These are phyloP conservation scores for Listronotus oregonensis DNA, from an alignment of 1,140 invertebrate genomes.

Conservation along the genomic window DNA sequence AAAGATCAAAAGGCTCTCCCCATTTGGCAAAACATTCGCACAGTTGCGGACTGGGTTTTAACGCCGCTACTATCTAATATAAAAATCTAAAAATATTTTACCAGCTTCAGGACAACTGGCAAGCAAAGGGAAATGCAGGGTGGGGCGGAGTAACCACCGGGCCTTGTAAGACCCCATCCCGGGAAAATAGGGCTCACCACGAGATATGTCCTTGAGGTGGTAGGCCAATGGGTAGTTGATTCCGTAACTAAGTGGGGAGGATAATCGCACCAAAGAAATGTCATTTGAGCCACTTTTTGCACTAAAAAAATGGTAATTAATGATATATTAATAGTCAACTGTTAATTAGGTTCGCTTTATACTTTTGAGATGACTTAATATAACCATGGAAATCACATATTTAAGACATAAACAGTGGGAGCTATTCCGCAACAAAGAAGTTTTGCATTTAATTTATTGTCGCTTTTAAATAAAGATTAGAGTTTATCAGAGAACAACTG, in stretches of 20 bases:
- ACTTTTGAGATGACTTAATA: too few relatives aligned
- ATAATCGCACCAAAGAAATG: constrained; percentile 63
- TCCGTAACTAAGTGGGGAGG: neutral
- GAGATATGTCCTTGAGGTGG: constrained; percentile 54
- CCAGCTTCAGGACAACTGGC: constrained; percentile 7
- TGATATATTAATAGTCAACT: too few relatives aligned
- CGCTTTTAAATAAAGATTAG: too few relatives aligned
- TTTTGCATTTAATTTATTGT: too few relatives aligned
- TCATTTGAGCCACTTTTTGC: constrained; percentile 62
- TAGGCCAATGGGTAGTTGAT: constrained; percentile 56
- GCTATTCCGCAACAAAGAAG: too few relatives aligned
- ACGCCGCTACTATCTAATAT: neutral
- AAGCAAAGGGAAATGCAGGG: neutral
- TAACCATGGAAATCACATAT: too few relatives aligned
- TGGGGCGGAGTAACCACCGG: constrained; percentile 50
- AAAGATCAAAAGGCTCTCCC: too few relatives aligned
- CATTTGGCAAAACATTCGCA: neutral
- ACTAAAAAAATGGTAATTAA: too few relatives aligned
- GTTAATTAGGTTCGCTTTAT: too few relatives aligned
- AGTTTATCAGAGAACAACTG: too few relatives aligned
- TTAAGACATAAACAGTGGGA: too few relatives aligned
- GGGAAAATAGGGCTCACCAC: constrained; percentile 48
- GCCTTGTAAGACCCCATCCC: constrained; percentile 55
- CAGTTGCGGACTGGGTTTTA: too few relatives aligned
- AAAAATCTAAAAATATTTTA: neutral